Evolutionary conservation across 2,113 vertebrate genomes (phyloP), one percentile per base, ranked within the genome.

Genomic region (Tenrec ecaudatus): DNA sequence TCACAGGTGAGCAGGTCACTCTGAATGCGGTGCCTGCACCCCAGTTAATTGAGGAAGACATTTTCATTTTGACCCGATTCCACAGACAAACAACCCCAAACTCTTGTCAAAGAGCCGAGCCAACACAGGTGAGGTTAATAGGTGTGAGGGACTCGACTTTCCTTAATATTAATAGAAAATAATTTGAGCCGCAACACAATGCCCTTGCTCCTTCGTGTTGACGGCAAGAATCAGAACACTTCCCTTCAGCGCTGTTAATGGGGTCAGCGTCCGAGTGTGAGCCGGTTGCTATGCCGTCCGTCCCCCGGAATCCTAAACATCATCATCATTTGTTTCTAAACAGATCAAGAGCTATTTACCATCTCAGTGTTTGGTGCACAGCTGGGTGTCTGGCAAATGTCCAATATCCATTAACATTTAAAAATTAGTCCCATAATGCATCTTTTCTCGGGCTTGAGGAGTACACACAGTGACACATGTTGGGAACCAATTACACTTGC

Each of bases 361-460:
- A 98, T 98, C 97, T 97, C 98, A 95, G 98, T 98, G 98, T 98
- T 98, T 98, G 98, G 97, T 97, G 97, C 98, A 98, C 98, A 98
- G 98, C 98, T 98, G 98, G 98, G 98, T 97, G 96, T 97, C 98
- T 98, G 98, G 98, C 98, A 98, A 97, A 98, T 97, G 97, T 98
- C 98, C 98, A 98, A 98, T 97, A 98, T 97, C 98, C 98, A 98
- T 98, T 98, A 98, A 98, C 98, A 98, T 98, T 98, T 98, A 98
- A 98, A 98, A 98, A 98, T 98, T 97, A 98, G 98, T 98, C 98
- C 98, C 98, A 98, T 98, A 98, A 98, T 98, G 98, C 98, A 98
- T 98, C 97, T 98, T 98, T 98, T 98, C 98, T 47, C 20, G 97
- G 97, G 96, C 97, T 98, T 97, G 96, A 97, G 97, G 97, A 98